These are phyloP conservation scores for Anoura caudifer DNA, from an alignment of 2,113 vertebrate species.

Conservation along the genomic window DNA sequence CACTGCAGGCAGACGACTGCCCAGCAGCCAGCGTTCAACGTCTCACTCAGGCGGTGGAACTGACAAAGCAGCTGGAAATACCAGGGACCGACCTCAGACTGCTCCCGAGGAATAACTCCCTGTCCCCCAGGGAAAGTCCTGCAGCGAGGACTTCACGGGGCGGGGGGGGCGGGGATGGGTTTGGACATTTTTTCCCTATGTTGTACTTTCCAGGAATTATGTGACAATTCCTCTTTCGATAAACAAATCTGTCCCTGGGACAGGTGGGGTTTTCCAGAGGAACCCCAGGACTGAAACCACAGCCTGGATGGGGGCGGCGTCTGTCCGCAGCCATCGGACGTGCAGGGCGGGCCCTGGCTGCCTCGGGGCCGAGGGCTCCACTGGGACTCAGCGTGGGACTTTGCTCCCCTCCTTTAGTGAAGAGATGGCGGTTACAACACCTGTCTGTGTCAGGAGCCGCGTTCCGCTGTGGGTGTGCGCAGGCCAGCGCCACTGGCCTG, in stretches of 20 bases:
- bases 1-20: not conserved
- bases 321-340: not conserved
- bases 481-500: not conserved
- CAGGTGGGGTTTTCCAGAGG: slow-evolving; percentile 31
- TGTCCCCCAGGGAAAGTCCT: not conserved
- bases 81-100: not conserved
- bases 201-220: slow-evolving; percentile 65
- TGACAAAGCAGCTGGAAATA: not conserved
- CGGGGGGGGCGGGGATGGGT: slow-evolving; percentile 32
- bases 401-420: not conserved
- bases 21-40: not conserved
- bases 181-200: slow-evolving; percentile 37
- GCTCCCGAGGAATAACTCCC: not conserved
- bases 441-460: not conserved
- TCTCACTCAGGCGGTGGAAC: not conserved
- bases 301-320: not conserved
- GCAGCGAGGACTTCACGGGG: not conserved
- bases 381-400: not conserved
- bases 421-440: not conserved
- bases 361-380: not conserved
- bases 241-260: slow-evolving; percentile 22
- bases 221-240: slow-evolving; percentile 46
- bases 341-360: not conserved
- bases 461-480: not conserved
- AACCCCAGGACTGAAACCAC: not conserved